These are phyloP conservation scores for Triplophysa dalaica DNA, from an alignment of 2,113 vertebrate genomes.

Conservation along the genomic window DNA sequence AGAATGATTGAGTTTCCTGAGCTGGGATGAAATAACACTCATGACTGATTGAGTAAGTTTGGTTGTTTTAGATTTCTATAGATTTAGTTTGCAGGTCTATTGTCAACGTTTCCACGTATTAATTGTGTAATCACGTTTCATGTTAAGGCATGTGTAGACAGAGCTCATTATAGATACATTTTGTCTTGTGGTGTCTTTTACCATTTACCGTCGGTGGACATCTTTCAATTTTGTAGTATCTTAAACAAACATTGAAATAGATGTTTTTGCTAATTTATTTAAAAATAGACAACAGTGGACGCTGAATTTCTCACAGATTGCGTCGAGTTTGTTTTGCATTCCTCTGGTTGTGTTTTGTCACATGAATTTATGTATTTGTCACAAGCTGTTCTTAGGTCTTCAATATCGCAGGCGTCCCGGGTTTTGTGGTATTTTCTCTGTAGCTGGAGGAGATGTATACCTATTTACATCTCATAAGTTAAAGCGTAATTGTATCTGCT, in stretches of 20 bases:
- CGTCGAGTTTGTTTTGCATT: not conserved
- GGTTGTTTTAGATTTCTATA: constrained; percentile 22
- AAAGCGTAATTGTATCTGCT: constrained; percentile 29
- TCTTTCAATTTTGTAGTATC: not conserved
- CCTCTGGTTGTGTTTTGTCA: not conserved
- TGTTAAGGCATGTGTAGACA: constrained; percentile 10
- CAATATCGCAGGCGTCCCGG: not conserved
- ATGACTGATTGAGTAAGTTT: constrained; percentile 22
- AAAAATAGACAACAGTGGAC: not conserved
- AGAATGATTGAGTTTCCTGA: constrained; percentile 14
- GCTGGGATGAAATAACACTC: constrained; percentile 10
- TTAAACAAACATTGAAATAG: constrained; percentile 9
- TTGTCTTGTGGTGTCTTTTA: not conserved
- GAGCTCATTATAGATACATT: constrained; percentile 7
- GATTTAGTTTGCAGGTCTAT: constrained; percentile 10
- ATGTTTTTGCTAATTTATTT: not conserved
- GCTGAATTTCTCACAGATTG: not conserved
- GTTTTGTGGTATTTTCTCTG: constrained; percentile 1
- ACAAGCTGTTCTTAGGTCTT: not conserved
- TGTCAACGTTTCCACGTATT: not conserved
- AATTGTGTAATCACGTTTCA: constrained; percentile 22
- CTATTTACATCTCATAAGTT: not conserved
- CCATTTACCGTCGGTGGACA: not conserved
- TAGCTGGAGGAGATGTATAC: not conserved
- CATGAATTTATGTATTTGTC: not conserved